These are phyloP conservation scores for Bombus sylvicola DNA, from an alignment of 1,140 invertebrate species.

Conservation along the genomic window DNA sequence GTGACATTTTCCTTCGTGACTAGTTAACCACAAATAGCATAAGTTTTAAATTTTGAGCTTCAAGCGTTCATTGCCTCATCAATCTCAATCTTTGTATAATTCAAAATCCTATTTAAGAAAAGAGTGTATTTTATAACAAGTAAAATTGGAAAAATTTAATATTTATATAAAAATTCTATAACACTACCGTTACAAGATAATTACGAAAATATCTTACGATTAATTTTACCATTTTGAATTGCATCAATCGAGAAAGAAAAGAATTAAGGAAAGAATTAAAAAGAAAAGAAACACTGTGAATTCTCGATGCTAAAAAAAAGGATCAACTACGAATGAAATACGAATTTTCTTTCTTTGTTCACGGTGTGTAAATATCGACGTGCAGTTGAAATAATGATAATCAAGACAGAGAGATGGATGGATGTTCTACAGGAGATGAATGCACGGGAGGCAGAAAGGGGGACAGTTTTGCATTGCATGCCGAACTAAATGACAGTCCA, in stretches of 20 bases:
- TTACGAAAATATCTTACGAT: background rate
- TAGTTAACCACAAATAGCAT: conserved; percentile 9
- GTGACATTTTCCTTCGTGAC: conserved; percentile 17
- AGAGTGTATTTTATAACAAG: background rate
- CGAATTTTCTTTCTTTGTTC: background rate
- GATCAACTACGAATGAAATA: background rate
- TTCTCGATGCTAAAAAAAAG: too few relatives aligned
- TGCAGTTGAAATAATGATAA: background rate
- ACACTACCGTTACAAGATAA: background rate
- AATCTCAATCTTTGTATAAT: background rate
- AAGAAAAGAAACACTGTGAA: background rate
- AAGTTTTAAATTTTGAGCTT: background rate
- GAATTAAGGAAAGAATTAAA: background rate
- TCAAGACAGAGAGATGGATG: conserved; percentile 23
- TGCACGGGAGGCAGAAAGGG: conserved; percentile 9
- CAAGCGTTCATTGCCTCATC: background rate
- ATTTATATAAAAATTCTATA: background rate
- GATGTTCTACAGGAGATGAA: background rate
- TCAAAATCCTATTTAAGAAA: background rate
- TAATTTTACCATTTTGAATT: background rate
- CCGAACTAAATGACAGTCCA: conserved; percentile 20
- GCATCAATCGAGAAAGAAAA: background rate
- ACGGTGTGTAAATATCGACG: background rate
- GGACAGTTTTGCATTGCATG: conserved; percentile 30
- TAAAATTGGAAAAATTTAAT: background rate